These are phyloP conservation scores for Coenobita brevimanus DNA, from an alignment of 1,140 invertebrate genomes.

Conservation along the genomic window DNA sequence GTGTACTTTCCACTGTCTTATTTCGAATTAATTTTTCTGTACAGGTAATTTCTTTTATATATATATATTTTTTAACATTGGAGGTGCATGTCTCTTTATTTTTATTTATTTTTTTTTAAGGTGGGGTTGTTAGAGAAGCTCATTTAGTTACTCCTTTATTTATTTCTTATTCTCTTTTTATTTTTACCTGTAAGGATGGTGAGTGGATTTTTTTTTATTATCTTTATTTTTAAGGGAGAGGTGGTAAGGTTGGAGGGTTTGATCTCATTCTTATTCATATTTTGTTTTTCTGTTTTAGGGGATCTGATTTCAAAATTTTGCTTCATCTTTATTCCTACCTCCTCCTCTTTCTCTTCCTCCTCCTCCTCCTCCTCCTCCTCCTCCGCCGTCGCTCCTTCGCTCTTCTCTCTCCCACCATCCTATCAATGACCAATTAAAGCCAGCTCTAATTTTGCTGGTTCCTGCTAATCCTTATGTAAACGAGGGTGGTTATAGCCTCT, in stretches of 20 bases:
- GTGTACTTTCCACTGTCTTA: too few relatives aligned
- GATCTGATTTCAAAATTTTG: not conserved
- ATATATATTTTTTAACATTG: too few relatives aligned
- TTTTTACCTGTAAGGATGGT: not conserved
- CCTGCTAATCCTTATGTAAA: conserved; percentile 64
- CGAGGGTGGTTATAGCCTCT: conserved; percentile 45
- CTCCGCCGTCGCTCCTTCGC: not conserved
- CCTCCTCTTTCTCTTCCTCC: not conserved
- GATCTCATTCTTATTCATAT: too few relatives aligned
- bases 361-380: not conserved
- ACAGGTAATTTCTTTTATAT: too few relatives aligned
- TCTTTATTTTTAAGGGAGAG: conserved; percentile 24
- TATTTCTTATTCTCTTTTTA: not conserved
- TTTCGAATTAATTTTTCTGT: too few relatives aligned
- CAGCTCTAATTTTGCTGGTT: conserved; percentile 52
- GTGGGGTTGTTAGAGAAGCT: not conserved
- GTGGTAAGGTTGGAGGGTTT: too few relatives aligned
- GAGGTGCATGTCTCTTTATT: not conserved
- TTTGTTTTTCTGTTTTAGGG: not conserved
- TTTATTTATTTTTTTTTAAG: not conserved
- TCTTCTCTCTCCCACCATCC: not conserved
- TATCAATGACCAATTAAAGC: conserved; percentile 14
- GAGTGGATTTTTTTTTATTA: not conserved
- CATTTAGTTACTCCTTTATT: not conserved
- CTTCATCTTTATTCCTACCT: not conserved